A percentile compares a stretch with the other conserved stretches of the same genome.
Evolutionary conservation across 2,888 invertebrate genomes (phyloP).

Genomic region (Atrina japonica): DNA sequence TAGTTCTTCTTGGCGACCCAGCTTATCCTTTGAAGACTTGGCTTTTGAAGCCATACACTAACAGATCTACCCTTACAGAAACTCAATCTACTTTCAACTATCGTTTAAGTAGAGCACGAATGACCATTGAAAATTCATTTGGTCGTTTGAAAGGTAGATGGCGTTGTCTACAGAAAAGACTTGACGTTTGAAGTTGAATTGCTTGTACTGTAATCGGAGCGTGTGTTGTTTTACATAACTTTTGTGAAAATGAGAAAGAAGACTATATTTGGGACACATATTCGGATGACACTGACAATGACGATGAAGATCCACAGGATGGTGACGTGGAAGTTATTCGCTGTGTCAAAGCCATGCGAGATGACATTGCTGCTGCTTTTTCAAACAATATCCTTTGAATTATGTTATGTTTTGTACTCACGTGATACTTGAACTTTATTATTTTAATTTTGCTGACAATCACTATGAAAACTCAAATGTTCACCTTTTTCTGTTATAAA

Average conservation of each 20-base stretch:
- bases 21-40: conserved; percentile 11
- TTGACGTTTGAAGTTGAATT: background rate
- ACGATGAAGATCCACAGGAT: background rate
- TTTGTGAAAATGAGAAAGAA: background rate
- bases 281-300: background rate
- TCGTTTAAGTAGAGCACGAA: too few relatives aligned
- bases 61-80: conserved; percentile 6
- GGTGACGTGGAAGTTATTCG: background rate
- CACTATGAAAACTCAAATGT: background rate
- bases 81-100: too few relatives aligned
- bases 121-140: conserved; percentile 21
- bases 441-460: background rate
- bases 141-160: conserved; percentile 8
- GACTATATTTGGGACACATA: conserved; percentile 2
- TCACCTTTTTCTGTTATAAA: background rate
- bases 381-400: conserved; percentile 4
- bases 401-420: background rate
- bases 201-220: background rate
- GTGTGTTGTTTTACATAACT: too few relatives aligned
- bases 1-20: conserved; percentile 22
- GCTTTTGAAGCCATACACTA: background rate
- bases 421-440: background rate
- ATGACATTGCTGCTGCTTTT: conserved; percentile 13
- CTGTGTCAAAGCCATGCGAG: conserved; percentile 10
- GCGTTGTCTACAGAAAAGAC: too few relatives aligned